phyloP scores from a whole-genome alignment of 2,797 vertebrate species.

The Ceyx erithaca region DNA sequence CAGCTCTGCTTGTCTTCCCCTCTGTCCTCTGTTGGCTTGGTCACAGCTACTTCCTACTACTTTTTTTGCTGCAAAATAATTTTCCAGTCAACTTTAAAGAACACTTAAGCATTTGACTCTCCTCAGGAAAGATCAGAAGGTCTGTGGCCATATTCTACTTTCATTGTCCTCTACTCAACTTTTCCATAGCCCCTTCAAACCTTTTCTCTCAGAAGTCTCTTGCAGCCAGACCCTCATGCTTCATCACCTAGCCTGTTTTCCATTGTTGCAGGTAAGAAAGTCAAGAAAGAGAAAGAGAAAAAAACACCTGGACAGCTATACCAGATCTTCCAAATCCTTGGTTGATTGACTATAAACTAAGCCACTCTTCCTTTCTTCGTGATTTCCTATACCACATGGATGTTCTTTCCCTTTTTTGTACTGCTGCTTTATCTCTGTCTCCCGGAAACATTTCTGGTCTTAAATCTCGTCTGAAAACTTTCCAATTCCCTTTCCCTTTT shows the following conservation, averaged over 20 bases:
- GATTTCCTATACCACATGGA: not conserved
- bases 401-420: not conserved
- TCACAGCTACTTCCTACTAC: not conserved
- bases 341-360: not conserved
- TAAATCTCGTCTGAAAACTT: conserved; percentile 38
- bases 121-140: not conserved
- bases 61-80: not conserved
- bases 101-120: not conserved
- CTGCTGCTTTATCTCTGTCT: not conserved
- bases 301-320: not conserved
- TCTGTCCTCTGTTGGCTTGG: not conserved
- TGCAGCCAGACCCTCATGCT: not conserved
- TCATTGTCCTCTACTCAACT: not conserved
- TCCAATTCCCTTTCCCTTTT: conserved; percentile 3
- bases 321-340: not conserved
- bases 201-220: not conserved
- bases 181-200: not conserved
- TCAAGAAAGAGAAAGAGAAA: not conserved
- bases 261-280: not conserved
- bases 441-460: not conserved
- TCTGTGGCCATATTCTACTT: not conserved
- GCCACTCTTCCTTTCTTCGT: not conserved
- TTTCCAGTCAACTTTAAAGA: not conserved
- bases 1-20: not conserved
- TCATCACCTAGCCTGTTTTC: not conserved